phyloP scores from a whole-genome alignment of 2,113 vertebrate species.

The Okapia johnstoni region DNA sequence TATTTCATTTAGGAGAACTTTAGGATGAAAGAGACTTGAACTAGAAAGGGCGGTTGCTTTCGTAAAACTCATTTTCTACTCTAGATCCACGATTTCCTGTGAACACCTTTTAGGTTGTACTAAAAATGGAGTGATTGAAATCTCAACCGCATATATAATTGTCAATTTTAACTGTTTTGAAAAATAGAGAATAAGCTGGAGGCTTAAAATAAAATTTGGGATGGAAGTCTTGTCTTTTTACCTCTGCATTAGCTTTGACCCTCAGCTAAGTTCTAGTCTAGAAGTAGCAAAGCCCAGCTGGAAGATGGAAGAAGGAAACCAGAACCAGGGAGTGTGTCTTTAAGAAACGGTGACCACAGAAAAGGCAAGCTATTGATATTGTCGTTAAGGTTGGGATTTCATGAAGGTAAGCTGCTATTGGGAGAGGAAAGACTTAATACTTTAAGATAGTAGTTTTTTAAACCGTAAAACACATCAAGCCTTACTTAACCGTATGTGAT shows the following conservation, averaged over 20 bases:
- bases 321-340: background rate
- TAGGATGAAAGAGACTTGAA: slow-evolving; percentile 29
- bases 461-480: background rate
- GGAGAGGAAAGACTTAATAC: background rate
- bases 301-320: background rate
- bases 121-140: slow-evolving; percentile 59
- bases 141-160: background rate
- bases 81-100: background rate
- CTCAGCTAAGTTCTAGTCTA: background rate
- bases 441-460: background rate
- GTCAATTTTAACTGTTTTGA: slow-evolving; percentile 15
- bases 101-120: slow-evolving; percentile 47
- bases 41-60: slow-evolving; percentile 50
- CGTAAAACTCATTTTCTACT: slow-evolving; percentile 54
- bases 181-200: background rate
- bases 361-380: background rate
- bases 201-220: slow-evolving; percentile 1
- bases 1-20: slow-evolving; percentile 42
- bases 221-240: background rate
- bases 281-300: background rate
- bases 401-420: background rate
- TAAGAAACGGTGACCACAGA: slow-evolving; percentile 9
- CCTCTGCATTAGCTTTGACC: background rate
- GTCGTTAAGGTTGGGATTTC: background rate
- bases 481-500: background rate